Percentiles rank a stretch among this genome's conserved stretches.
Conservation (phyloP, 2,888 invertebrate species). For the Dolichomitus sp. region DNA sequence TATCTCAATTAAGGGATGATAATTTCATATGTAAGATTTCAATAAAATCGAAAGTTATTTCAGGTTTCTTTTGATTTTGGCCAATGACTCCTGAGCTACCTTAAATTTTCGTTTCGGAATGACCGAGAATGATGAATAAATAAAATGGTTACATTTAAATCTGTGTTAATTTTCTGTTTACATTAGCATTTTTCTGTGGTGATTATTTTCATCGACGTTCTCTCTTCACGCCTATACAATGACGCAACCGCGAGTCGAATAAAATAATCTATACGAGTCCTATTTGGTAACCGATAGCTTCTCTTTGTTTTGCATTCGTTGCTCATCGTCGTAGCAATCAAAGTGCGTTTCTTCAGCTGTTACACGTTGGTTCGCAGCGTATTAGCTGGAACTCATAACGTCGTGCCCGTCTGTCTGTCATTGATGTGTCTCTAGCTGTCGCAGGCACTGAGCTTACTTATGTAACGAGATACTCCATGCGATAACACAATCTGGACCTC, state of each 20-base stretch:
- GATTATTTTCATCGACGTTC: slow-evolving; percentile 17
- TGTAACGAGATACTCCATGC: slow-evolving; percentile 15
- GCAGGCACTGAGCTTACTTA: background rate
- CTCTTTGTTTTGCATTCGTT: slow-evolving; percentile 30
- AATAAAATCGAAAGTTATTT: no score
- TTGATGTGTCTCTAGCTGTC: background rate
- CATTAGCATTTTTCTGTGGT: background rate
- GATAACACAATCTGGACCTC: slow-evolving; percentile 20
- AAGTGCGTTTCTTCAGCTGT: slow-evolving; percentile 14
- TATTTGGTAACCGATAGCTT: slow-evolving; percentile 4
- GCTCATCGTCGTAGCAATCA: slow-evolving; percentile 1
- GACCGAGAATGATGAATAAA: background rate
- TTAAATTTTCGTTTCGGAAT: background rate
- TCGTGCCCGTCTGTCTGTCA: slow-evolving; percentile 1
- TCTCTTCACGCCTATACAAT: slow-evolving; percentile 4
- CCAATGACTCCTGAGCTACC: background rate
- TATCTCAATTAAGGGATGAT: no score
- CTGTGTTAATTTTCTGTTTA: background rate
- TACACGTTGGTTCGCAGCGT: background rate
- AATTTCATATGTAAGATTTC: no score
- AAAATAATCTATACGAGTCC: slow-evolving; percentile 11
- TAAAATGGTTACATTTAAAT: background rate
- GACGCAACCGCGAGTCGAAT: slow-evolving; percentile 19
- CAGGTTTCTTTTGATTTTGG: background rate
- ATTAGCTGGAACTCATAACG: slow-evolving; percentile 11